A percentile compares a stretch with the other conserved stretches of the same genome.
Conservation (phyloP, 2,113 vertebrate species). For the Picathartes gymnocephalus region DNA sequence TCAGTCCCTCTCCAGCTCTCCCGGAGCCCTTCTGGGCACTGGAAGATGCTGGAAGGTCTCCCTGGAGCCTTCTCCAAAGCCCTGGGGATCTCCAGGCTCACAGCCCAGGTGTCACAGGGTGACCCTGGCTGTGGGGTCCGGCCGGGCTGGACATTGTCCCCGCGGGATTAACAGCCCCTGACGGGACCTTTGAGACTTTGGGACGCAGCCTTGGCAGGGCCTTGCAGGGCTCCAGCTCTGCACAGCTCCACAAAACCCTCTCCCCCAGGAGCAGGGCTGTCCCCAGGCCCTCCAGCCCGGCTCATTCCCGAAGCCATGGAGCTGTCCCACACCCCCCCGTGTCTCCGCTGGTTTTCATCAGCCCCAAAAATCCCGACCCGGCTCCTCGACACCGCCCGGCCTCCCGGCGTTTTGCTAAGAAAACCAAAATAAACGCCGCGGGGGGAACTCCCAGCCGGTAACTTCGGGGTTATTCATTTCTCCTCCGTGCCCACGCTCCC, state of each 20-base stretch:
- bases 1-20: background rate
- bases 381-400: background rate
- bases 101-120: accelerated
- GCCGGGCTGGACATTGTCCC: background rate
- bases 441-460: background rate
- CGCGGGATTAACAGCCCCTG: background rate
- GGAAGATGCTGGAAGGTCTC: background rate
- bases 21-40: background rate
- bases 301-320: accelerated
- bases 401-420: background rate
- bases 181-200: background rate
- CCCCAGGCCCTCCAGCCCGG: background rate
- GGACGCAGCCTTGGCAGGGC: accelerated
- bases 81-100: background rate
- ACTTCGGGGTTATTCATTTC: background rate
- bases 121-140: accelerated
- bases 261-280: background rate
- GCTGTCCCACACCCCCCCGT: background rate
- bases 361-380: background rate
- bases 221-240: accelerated
- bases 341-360: background rate
- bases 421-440: background rate
- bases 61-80: background rate
- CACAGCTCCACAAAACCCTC: background rate
- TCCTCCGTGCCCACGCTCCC: background rate